Percentiles rank a stretch among this genome's conserved stretches.
These are phyloP conservation scores for Lithobates sylvaticus DNA, from an alignment of 2,797 vertebrate species.

Conservation along the genomic window DNA sequence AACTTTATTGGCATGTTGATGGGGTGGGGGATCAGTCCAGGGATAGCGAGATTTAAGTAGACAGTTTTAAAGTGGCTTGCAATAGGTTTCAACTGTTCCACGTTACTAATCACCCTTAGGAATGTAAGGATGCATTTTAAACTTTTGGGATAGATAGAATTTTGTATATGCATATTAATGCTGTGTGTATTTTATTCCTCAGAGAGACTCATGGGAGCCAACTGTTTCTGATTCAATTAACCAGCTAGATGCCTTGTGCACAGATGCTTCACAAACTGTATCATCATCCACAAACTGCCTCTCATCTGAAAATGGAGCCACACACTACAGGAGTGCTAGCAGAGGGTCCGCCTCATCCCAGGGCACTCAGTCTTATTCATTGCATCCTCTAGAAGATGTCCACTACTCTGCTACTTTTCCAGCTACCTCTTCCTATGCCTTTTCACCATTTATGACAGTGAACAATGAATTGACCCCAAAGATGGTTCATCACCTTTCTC, in stretches of 20 bases:
- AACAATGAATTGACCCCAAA: constrained; percentile 82
- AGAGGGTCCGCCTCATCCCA: constrained; percentile 75
- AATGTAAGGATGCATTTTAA: too few relatives aligned
- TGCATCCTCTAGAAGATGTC: constrained; percentile 86
- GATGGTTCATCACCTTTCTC: constrained; percentile 74
- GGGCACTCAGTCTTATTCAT: constrained; percentile 79
- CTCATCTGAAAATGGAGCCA: constrained; percentile 72
- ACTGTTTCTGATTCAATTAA: constrained; percentile 74
- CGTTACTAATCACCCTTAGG: too few relatives aligned
- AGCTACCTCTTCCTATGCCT: constrained; percentile 74
- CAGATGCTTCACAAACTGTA: constrained; percentile 75
- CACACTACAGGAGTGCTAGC: constrained; percentile 79
- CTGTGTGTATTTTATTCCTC: constrained; percentile 12
- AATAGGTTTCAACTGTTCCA: too few relatives aligned
- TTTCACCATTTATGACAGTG: constrained; percentile 79
- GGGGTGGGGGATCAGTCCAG: too few relatives aligned
- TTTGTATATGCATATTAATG: too few relatives aligned
- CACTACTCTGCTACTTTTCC: constrained; percentile 81
- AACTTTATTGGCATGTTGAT: too few relatives aligned
- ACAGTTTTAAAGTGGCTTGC: too few relatives aligned
- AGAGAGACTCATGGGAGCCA: constrained; percentile 93
- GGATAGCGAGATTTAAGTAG: too few relatives aligned
- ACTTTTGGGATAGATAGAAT: too few relatives aligned
- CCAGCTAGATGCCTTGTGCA: constrained; percentile 77
- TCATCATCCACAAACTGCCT: constrained; percentile 75